phyloP scores from a whole-genome alignment of 1,140 invertebrate species.

The Wasmannia auropunctata region DNA sequence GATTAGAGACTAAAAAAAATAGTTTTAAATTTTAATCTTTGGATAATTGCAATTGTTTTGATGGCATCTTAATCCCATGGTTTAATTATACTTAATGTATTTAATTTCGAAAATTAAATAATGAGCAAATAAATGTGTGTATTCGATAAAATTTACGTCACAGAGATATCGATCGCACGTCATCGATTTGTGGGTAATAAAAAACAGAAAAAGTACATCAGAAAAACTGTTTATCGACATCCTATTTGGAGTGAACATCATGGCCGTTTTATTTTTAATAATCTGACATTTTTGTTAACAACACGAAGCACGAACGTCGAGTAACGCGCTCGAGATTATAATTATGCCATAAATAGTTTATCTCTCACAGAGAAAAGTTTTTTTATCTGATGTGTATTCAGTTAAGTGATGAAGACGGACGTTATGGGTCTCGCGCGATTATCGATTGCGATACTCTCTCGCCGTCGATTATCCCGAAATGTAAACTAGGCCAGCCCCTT shows the following conservation, averaged over 20 bases:
- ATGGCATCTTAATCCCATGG: background rate
- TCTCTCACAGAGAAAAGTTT: background rate
- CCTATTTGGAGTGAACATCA: background rate
- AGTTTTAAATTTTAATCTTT: constrained; percentile 1
- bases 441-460: background rate
- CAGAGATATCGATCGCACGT: background rate
- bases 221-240: background rate
- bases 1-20: background rate
- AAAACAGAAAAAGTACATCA: background rate
- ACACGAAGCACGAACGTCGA: background rate
- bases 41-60: background rate
- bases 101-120: constrained; percentile 9
- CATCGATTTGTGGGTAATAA: background rate
- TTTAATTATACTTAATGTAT: constrained; percentile 18
- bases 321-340: background rate
- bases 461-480: background rate
- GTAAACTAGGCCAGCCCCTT: background rate
- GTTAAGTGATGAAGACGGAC: background rate
- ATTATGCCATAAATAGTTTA: constrained; percentile 14
- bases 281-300: background rate
- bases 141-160: constrained; percentile 5
- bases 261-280: background rate
- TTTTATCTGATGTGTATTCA: background rate
- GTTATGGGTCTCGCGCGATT: background rate
- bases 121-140: background rate